These are phyloP conservation scores for Coilia nasus DNA, from an alignment of 2,797 vertebrate species.

Conservation along the genomic window DNA sequence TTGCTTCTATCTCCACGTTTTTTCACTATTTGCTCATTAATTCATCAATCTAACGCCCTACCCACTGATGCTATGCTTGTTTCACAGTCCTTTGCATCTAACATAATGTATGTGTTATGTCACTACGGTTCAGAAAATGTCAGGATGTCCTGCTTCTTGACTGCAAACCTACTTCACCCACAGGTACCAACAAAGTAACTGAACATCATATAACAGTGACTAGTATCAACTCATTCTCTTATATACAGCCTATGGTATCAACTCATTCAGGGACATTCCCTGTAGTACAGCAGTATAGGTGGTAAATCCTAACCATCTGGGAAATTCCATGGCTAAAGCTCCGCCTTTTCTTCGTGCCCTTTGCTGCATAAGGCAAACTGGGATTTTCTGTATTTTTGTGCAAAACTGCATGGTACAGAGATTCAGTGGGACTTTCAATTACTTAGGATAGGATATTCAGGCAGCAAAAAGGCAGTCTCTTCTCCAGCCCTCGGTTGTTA, in stretches of 20 bases:
- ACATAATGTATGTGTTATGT: too few relatives aligned
- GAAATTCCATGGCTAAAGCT: constrained; percentile 47
- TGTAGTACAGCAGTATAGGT: background rate
- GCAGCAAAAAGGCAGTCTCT: constrained; percentile 65
- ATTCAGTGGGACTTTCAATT: constrained; percentile 69
- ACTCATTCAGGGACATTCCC: background rate
- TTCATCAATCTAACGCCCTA: background rate
- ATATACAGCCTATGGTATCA: too few relatives aligned
- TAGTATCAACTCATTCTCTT: background rate
- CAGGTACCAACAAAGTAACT: too few relatives aligned
- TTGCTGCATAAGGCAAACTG: constrained; percentile 63
- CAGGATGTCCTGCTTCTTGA: too few relatives aligned
- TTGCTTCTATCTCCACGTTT: background rate
- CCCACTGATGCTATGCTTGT: background rate
- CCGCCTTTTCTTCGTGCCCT: constrained; percentile 59
- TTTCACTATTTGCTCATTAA: background rate
- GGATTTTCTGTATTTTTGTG: constrained; percentile 59
- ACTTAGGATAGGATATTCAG: constrained; percentile 60
- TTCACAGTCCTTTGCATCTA: background rate
- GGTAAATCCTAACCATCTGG: constrained; percentile 60
- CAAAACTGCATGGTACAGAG: constrained; percentile 67
- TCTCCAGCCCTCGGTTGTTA: constrained; percentile 58
- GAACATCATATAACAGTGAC: background rate
- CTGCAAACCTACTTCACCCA: too few relatives aligned
- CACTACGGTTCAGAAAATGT: too few relatives aligned